phyloP scores from a whole-genome alignment of 2,888 invertebrate species.

The Tiphia femorata region DNA sequence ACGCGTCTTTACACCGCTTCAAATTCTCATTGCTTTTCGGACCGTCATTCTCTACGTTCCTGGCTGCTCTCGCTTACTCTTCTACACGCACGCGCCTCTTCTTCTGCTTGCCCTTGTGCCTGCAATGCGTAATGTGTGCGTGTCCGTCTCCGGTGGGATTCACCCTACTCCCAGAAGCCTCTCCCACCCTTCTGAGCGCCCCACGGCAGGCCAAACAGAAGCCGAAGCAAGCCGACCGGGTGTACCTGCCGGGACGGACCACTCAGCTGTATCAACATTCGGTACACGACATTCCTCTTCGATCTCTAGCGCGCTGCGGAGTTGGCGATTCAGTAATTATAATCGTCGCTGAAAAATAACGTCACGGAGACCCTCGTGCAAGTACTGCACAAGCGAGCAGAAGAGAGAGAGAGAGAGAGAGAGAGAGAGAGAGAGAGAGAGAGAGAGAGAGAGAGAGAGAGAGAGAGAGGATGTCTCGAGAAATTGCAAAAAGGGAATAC shows the following conservation, averaged over 20 bases:
- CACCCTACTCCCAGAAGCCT: too few species aligned
- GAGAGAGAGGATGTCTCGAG: constrained; percentile 5
- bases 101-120: too few species aligned
- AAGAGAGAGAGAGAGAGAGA: background rate
- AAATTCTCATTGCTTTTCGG: too few species aligned
- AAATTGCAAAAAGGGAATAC: too few species aligned
- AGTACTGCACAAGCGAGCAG: too few species aligned
- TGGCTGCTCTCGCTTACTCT: background rate
- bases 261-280: constrained; percentile 69
- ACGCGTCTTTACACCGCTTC: too few species aligned
- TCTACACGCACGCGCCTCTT: too few species aligned
- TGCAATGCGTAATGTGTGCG: too few species aligned
- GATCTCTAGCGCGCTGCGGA: constrained; percentile 50
- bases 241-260: constrained; percentile 63
- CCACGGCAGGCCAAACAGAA: constrained; percentile 67
- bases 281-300: constrained; percentile 68
- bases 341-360: constrained; percentile 42
- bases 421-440: constrained; percentile 1
- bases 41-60: background rate
- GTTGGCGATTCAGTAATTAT: constrained; percentile 56
- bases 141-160: too few species aligned
- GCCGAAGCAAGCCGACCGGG: constrained; percentile 57
- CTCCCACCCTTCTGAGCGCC: constrained; percentile 19
- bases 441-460: constrained; percentile 1
- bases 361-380: too few species aligned